Percentiles rank a stretch among this genome's conserved stretches.
phyloP scores from a whole-genome alignment of 2,888 invertebrate genomes.

The Protodeltote pygarga region DNA sequence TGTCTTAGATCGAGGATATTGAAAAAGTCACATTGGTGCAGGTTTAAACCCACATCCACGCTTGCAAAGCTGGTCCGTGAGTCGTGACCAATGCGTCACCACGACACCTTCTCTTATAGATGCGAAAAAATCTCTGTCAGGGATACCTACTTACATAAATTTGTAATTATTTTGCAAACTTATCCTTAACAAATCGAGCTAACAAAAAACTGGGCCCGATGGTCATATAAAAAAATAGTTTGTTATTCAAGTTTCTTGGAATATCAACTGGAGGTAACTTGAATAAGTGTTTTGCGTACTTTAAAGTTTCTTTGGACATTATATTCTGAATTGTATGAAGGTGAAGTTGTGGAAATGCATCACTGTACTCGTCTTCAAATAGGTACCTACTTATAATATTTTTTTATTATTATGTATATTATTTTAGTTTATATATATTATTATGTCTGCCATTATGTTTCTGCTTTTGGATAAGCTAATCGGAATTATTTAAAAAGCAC shows the following conservation, averaged over 20 bases:
- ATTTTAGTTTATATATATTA: too few species aligned
- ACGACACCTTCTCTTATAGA: not conserved
- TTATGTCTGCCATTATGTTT: too few species aligned
- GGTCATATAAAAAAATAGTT: conserved; percentile 40
- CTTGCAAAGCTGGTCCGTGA: too few species aligned
- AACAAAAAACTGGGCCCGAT: conserved; percentile 38
- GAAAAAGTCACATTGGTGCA: too few species aligned
- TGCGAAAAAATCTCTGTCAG: conserved; percentile 2
- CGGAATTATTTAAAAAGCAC: too few species aligned
- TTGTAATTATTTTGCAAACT: conserved; percentile 35
- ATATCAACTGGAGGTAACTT: conserved; percentile 36
- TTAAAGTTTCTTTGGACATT: conserved; percentile 34
- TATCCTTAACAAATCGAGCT: conserved; percentile 47
- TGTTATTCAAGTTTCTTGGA: conserved; percentile 52
- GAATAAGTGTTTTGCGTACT: conserved; percentile 38
- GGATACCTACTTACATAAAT: conserved; percentile 12
- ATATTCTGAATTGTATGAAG: conserved; percentile 13
- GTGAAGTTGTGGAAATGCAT: conserved; percentile 1
- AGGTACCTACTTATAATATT: too few species aligned
- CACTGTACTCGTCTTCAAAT: too few species aligned
- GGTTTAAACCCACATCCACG: too few species aligned
- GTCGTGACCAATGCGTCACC: too few species aligned
- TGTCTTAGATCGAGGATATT: too few species aligned
- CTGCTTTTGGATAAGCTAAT: too few species aligned
- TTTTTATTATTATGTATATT: too few species aligned